Conservation (phyloP, 2,797 vertebrate genomes). For the Halcyon badia region DNA sequence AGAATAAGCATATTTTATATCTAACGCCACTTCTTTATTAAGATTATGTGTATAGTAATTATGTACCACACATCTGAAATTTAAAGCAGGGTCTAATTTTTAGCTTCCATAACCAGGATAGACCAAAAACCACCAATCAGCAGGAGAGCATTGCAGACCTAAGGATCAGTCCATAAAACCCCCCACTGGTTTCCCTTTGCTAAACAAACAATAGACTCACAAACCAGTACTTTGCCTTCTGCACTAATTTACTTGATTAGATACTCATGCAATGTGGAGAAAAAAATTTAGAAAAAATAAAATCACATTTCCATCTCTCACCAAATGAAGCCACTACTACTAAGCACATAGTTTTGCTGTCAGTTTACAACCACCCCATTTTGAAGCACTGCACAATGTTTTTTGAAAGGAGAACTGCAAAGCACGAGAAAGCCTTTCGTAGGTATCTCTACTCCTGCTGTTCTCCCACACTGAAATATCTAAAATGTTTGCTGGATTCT, state of each 20-base stretch:
- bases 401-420: not conserved
- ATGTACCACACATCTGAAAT: not conserved
- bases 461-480: not conserved
- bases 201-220: not conserved
- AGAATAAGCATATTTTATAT: not conserved
- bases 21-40: not conserved
- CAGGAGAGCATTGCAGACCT: rapidly evolving
- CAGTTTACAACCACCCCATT: not conserved
- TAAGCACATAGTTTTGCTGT: not conserved
- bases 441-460: not conserved
- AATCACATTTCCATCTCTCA: not conserved
- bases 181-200: not conserved
- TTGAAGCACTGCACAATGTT: not conserved
- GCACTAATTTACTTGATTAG: not conserved
- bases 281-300: too few species aligned
- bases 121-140: not conserved
- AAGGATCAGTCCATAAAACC: not conserved
- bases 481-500: not conserved
- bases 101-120: not conserved
- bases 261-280: not conserved
- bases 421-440: not conserved
- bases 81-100: not conserved
- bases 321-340: not conserved
- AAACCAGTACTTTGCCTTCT: not conserved
- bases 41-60: not conserved